Evolutionary conservation across 2,797 vertebrate species (phyloP).

Genomic region (Clarias fuscus): DNA sequence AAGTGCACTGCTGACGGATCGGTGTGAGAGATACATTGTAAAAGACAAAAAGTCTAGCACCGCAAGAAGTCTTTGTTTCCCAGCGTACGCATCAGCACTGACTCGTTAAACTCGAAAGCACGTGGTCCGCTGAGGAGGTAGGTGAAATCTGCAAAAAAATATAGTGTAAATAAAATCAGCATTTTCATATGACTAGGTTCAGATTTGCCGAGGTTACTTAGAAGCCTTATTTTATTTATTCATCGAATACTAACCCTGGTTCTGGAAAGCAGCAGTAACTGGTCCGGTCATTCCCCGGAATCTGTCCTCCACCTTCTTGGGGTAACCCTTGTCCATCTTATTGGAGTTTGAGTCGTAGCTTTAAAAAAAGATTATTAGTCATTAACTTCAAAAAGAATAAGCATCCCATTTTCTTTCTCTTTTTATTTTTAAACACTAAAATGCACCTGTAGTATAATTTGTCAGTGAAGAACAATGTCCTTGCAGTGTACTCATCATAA

Average conservation of each 20-base stretch:
- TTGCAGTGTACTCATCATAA: constrained; percentile 66
- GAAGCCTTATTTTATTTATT: background rate
- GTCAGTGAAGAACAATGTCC: constrained; percentile 73
- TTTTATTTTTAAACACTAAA: background rate
- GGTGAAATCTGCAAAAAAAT: constrained; percentile 18
- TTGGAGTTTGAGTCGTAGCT: constrained; percentile 73
- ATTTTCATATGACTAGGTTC: too few relatives aligned
- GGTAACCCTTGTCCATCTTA: constrained; percentile 72
- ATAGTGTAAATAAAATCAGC: too few relatives aligned
- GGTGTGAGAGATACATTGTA: background rate
- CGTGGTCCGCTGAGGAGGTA: constrained; percentile 4
- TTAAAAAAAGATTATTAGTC: background rate
- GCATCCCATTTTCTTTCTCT: constrained; percentile 30
- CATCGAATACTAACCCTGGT: constrained; percentile 62
- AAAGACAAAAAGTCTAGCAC: constrained; percentile 1
- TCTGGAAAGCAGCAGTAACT: constrained; percentile 73
- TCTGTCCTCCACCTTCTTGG: constrained; percentile 55
- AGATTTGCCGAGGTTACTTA: background rate
- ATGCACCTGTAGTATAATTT: constrained; percentile 75
- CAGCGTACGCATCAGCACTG: background rate
- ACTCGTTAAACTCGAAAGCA: constrained; percentile 21
- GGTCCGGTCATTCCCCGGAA: constrained; percentile 71
- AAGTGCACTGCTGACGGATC: too few relatives aligned
- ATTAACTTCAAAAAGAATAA: too few relatives aligned
- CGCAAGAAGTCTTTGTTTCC: constrained; percentile 19